A percentile compares a stretch with the other conserved stretches of the same genome.
Evolutionary conservation across 2,113 vertebrate species (phyloP).

Genomic region (Microcebus tavaratra): DNA sequence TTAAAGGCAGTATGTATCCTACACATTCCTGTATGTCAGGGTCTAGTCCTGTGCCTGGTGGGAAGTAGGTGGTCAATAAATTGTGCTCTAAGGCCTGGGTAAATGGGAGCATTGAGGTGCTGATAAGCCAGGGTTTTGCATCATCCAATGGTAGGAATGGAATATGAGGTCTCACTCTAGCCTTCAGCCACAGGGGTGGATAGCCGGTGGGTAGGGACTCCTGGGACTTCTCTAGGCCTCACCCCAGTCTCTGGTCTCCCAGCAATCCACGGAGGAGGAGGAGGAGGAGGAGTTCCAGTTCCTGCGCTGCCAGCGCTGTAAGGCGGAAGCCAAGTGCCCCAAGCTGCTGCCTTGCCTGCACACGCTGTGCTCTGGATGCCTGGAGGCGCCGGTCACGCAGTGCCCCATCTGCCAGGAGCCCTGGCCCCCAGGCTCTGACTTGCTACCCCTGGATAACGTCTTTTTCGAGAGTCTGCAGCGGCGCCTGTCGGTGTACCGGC

Average conservation of each 20-base stretch:
- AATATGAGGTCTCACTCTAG: not conserved
- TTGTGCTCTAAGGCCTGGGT: not conserved
- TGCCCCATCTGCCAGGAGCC: conserved; percentile 74
- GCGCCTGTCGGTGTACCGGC: conserved; percentile 69
- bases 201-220: too few species aligned
- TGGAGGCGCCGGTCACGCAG: not conserved
- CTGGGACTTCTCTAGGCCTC: not conserved
- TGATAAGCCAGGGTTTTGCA: not conserved
- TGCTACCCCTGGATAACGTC: conserved; percentile 64
- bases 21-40: not conserved
- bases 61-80: not conserved
- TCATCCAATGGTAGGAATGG: not conserved
- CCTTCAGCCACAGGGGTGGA: not conserved
- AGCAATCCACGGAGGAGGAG: conserved; percentile 58
- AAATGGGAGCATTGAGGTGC: not conserved
- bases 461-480: conserved; percentile 81
- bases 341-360: conserved; percentile 85
- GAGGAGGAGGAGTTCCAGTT: conserved; percentile 83
- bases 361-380: conserved; percentile 78
- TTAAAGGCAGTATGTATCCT: not conserved
- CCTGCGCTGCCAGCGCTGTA: conserved; percentile 78
- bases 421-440: fast-evolving
- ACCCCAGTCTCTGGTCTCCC: not conserved
- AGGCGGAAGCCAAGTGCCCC: conserved; percentile 70
- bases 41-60: not conserved